Evolutionary conservation across 2,113 vertebrate genomes (phyloP).

Genomic region (Chaetodon auriga): DNA sequence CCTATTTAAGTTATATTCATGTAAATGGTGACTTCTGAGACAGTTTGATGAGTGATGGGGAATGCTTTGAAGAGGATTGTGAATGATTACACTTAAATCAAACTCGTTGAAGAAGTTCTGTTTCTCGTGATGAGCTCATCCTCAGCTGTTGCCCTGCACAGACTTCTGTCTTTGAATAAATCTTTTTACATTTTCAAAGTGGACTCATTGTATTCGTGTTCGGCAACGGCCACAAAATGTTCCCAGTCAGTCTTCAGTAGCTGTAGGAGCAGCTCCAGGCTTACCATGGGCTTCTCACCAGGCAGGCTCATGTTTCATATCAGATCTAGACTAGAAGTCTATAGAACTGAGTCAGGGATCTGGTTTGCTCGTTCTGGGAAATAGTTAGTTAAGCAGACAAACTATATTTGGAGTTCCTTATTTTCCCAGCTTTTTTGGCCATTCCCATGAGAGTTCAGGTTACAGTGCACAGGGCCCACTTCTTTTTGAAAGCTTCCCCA

Average conservation of each 20-base stretch:
- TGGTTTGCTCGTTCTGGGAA: slow-evolving; percentile 54
- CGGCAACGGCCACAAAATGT: not conserved
- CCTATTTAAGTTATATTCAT: slow-evolving; percentile 41
- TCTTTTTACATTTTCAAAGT: slow-evolving; percentile 25
- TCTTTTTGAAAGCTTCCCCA: slow-evolving; percentile 48
- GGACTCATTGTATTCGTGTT: slow-evolving; percentile 14
- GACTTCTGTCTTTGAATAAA: slow-evolving; percentile 57
- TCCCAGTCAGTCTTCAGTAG: slow-evolving; percentile 13
- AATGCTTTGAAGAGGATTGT: not conserved
- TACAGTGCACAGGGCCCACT: slow-evolving; percentile 48
- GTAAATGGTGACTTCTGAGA: slow-evolving; percentile 18
- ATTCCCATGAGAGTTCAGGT: slow-evolving; percentile 64
- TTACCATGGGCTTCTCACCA: not conserved
- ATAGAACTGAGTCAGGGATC: slow-evolving; percentile 10
- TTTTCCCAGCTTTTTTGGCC: slow-evolving; percentile 71
- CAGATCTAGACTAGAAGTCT: slow-evolving; percentile 7
- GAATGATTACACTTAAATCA: not conserved
- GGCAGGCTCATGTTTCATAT: slow-evolving; percentile 8
- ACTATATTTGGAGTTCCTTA: slow-evolving; percentile 58
- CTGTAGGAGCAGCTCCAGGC: slow-evolving; percentile 5
- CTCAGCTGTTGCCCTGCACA: slow-evolving; percentile 25
- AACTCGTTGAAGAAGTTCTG: not conserved
- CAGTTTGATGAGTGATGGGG: slow-evolving; percentile 10
- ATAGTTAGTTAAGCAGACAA: slow-evolving; percentile 23
- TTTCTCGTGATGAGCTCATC: not conserved